Percentiles rank a stretch among this genome's conserved stretches.
Conservation (phyloP, 2,888 invertebrate genomes). For the Alcis repandata region DNA sequence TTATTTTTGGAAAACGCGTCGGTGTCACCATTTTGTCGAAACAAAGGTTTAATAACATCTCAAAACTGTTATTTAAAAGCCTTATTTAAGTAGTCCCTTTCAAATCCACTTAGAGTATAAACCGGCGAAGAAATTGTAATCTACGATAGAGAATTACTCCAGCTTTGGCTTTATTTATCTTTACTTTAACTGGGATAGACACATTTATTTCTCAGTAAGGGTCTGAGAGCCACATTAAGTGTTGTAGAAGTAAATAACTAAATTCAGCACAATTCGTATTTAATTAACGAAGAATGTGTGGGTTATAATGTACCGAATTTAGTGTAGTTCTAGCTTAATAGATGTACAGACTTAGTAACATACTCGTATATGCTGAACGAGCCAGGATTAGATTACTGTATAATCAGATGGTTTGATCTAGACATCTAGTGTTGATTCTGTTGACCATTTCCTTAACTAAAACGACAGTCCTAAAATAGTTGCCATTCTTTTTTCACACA, state of each 20-base stretch:
- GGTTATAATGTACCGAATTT: slow-evolving; percentile 1
- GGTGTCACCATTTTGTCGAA: background rate
- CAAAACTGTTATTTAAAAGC: slow-evolving; percentile 17
- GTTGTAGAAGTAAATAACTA: slow-evolving; percentile 9
- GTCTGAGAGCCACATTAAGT: slow-evolving; percentile 21
- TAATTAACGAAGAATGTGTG: slow-evolving; percentile 27
- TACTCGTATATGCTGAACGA: background rate
- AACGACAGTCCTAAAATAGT: too few species aligned
- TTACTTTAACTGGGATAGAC: slow-evolving; percentile 27
- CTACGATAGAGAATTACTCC: slow-evolving; percentile 26
- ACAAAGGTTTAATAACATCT: slow-evolving; percentile 19
- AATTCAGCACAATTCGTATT: slow-evolving; percentile 19
- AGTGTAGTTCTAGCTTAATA: background rate
- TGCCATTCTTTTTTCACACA: too few species aligned
- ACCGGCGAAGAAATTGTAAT: slow-evolving; percentile 28
- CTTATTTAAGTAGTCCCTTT: slow-evolving; percentile 20
- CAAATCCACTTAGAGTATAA: slow-evolving; percentile 27
- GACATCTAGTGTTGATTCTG: too few species aligned
- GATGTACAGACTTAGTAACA: too few species aligned
- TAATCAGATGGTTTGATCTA: too few species aligned
- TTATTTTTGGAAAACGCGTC: background rate
- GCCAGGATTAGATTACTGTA: background rate
- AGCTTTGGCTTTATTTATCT: slow-evolving; percentile 30
- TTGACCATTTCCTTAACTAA: too few species aligned
- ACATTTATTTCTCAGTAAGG: slow-evolving; percentile 26